Evolutionary conservation across 2,888 invertebrate genomes (phyloP).

Genomic region (Ecdyonurus torrentis): DNA sequence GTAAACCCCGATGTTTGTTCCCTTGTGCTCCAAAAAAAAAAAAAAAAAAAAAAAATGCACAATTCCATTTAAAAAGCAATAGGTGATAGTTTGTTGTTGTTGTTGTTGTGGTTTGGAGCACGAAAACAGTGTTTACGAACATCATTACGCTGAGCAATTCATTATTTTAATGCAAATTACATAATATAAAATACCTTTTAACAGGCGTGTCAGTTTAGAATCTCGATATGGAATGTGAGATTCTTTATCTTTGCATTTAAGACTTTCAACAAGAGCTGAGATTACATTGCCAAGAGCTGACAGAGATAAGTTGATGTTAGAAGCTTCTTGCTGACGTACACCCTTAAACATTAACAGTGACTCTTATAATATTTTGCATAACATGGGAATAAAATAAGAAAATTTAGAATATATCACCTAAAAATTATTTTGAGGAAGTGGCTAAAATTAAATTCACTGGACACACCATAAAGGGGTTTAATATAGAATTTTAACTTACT

Average conservation of each 20-base stretch:
- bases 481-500: conserved; percentile 20
- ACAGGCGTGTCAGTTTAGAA: conserved; percentile 85
- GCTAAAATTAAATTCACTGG: too few species aligned
- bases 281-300: conserved; percentile 98
- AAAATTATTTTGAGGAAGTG: too few species aligned
- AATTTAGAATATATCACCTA: too few species aligned
- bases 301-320: conserved; percentile 91
- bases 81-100: not conserved
- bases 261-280: conserved; percentile 79
- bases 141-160: too few species aligned
- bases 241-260: conserved; percentile 38
- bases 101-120: too few species aligned
- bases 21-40: too few species aligned
- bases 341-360: conserved; percentile 31
- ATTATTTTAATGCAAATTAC: too few species aligned
- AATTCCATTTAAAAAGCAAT: not conserved
- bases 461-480: not conserved
- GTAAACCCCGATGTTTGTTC: not conserved
- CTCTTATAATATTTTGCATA: conserved; percentile 6
- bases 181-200: conserved; percentile 44
- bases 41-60: too few species aligned
- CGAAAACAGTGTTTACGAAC: too few species aligned
- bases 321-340: conserved; percentile 84
- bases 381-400: too few species aligned
- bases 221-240: conserved; percentile 95